Percentiles rank a stretch among this genome's conserved stretches.
phyloP scores from a whole-genome alignment of 2,797 vertebrate species.

The Sphenopsis melanotis region DNA sequence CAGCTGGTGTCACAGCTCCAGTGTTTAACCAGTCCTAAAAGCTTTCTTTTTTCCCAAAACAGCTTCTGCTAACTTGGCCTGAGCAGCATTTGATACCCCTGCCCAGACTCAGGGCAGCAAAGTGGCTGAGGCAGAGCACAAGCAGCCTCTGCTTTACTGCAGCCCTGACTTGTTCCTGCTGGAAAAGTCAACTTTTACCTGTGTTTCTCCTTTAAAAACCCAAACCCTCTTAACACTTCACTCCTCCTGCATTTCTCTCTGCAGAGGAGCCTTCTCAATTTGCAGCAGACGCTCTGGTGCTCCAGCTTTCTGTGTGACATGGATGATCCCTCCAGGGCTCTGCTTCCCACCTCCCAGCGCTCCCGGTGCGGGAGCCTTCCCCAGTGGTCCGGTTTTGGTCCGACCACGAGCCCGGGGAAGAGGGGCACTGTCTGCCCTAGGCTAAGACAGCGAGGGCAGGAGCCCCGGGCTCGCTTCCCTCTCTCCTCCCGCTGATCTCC shows the following conservation, averaged over 20 bases:
- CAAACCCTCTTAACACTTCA: not conserved
- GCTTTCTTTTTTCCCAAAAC: not conserved
- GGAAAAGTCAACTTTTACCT: not conserved
- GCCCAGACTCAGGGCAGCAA: accelerated
- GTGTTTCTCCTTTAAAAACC: not conserved
- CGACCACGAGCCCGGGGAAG: not conserved
- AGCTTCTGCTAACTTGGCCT: not conserved
- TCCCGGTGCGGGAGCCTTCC: not conserved
- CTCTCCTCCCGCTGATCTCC: not conserved
- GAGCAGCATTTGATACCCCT: not conserved
- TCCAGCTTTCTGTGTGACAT: accelerated
- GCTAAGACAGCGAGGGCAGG: not conserved
- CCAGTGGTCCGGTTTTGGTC: not conserved
- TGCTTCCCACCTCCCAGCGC: not conserved
- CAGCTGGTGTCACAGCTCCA: not conserved
- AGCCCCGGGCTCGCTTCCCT: not conserved
- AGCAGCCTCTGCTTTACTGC: not conserved
- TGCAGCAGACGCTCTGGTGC: not conserved
- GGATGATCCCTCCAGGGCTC: not conserved
- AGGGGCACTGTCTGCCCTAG: not conserved
- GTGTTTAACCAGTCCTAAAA: not conserved
- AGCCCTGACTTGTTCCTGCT: not conserved
- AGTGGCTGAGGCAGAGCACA: not conserved
- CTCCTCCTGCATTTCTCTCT: not conserved
- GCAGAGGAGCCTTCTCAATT: not conserved